phyloP scores from a whole-genome alignment of 2,113 vertebrate species.

The Dinomys branickii region DNA sequence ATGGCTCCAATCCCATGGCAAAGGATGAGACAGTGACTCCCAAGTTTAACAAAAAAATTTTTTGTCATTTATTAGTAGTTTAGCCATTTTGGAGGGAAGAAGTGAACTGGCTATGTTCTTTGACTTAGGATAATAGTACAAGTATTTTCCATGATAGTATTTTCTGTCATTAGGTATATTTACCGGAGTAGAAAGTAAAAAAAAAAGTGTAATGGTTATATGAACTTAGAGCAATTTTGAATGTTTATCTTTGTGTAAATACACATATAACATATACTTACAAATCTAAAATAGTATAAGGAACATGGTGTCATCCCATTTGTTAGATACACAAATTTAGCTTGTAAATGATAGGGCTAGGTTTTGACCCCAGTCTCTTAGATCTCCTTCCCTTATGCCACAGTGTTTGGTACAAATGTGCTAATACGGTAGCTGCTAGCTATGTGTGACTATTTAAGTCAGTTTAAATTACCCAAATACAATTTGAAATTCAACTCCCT shows the following conservation, averaged over 20 bases:
- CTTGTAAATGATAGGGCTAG: neutral
- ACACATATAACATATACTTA: neutral
- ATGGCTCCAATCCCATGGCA: neutral
- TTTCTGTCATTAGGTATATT: neutral
- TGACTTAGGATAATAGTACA: neutral
- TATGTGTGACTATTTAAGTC: neutral
- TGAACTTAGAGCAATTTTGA: neutral
- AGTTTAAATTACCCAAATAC: neutral
- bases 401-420: neutral
- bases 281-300: neutral
- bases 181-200: neutral
- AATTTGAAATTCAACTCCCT: slow-evolving; percentile 10
- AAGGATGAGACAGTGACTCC: neutral
- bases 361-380: neutral
- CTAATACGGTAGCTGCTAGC: neutral
- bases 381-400: neutral
- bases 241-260: neutral
- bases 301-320: neutral
- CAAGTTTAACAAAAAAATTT: neutral
- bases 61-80: neutral
- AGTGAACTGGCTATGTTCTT: neutral
- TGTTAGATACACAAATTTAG: neutral
- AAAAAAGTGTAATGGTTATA: neutral
- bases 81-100: neutral
- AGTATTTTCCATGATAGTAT: neutral